Conservation (phyloP, 2,888 invertebrate genomes). For the Plebejus anna region DNA sequence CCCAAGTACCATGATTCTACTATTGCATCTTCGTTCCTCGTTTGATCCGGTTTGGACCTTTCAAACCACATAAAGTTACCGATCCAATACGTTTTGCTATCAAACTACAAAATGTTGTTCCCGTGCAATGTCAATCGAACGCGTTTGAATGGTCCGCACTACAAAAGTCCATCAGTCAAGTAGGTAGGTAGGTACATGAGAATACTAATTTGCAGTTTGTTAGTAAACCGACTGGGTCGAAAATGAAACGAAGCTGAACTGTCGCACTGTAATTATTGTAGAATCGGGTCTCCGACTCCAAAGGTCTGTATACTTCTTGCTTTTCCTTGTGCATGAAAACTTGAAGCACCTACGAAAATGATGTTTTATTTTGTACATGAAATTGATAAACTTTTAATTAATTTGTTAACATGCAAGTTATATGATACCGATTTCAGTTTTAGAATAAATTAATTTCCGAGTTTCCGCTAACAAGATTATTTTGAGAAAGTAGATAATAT, state of each 20-base stretch:
- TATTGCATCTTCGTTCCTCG: not conserved
- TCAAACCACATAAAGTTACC: no score
- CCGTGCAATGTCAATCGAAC: no score
- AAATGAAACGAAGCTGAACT: not conserved
- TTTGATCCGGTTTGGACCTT: no score
- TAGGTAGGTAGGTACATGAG: no score
- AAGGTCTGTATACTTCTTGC: conserved; percentile 36
- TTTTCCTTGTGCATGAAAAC: conserved; percentile 36
- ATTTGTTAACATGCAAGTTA: not conserved
- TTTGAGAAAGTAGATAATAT: not conserved
- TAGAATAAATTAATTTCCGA: not conserved
- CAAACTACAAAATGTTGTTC: no score
- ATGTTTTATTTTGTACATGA: not conserved
- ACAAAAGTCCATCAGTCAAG: no score
- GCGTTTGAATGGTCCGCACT: no score
- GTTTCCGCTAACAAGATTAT: not conserved
- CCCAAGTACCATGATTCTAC: not conserved
- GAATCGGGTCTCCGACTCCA: not conserved
- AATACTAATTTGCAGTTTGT: no score
- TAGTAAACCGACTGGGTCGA: not conserved
- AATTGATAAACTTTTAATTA: conserved; percentile 16
- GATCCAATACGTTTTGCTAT: no score
- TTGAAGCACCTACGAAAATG: conserved; percentile 14
- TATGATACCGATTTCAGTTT: not conserved
- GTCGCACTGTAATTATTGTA: not conserved